A percentile compares a stretch with the other conserved stretches of the same genome.
These are phyloP conservation scores for Bombyx mandarina DNA, from an alignment of 1,140 invertebrate species.

Conservation along the genomic window DNA sequence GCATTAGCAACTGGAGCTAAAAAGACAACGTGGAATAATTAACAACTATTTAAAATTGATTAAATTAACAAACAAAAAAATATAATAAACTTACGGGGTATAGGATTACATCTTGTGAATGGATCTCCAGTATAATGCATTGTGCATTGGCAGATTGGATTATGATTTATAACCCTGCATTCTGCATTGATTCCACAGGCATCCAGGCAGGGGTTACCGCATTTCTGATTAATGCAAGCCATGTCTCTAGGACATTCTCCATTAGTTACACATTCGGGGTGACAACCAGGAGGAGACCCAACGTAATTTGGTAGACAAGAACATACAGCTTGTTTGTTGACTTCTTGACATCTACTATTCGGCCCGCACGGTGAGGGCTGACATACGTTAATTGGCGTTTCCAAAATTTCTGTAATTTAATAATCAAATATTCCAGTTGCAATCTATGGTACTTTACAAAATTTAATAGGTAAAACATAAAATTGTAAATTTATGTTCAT, in stretches of 20 bases:
- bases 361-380: slow-evolving; percentile 77
- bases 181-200: slow-evolving; percentile 77
- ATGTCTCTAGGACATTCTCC: slow-evolving; percentile 76
- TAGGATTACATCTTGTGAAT: slow-evolving; percentile 75
- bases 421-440: too few species aligned
- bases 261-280: slow-evolving; percentile 76
- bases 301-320: slow-evolving; percentile 75
- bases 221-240: slow-evolving; percentile 78
- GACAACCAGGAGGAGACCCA: slow-evolving; percentile 75
- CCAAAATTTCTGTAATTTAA: slow-evolving; percentile 32
- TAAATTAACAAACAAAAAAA: too few species aligned
- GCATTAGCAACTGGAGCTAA: slow-evolving; percentile 51
- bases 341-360: slow-evolving; percentile 75
- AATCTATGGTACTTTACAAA: not conserved
- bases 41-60: slow-evolving; percentile 6
- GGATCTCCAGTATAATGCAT: slow-evolving; percentile 81
- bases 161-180: slow-evolving; percentile 79
- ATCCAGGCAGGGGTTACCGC: slow-evolving; percentile 76
- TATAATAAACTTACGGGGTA: slow-evolving; percentile 65
- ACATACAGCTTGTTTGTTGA: slow-evolving; percentile 74
- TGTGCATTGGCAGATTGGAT: slow-evolving; percentile 80
- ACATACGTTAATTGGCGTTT: slow-evolving; percentile 70
- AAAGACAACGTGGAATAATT: slow-evolving; percentile 21
- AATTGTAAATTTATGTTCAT: not conserved
- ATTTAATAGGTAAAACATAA: not conserved